Evolutionary conservation across 2,888 invertebrate species (phyloP), one percentile per base, ranked within the genome.

Genomic region (Nebria brevicollis): DNA sequence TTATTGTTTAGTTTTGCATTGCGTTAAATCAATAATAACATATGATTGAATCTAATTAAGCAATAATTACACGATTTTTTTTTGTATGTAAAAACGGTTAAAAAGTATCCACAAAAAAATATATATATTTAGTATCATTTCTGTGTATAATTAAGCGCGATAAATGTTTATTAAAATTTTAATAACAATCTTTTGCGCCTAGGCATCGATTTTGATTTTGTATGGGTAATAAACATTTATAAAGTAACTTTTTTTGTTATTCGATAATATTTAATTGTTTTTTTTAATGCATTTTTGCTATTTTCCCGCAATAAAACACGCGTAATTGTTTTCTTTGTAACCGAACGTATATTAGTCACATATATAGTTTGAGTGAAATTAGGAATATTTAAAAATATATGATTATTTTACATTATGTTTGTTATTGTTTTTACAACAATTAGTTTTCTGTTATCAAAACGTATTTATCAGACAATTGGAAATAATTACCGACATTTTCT

Each of bases 21-120:
- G 6, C 54, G 54, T 76, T 25, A 66, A 76, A 66, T 77, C 77
- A 77, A 77, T 78, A 78, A 78, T 78, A 73, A 73, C 41, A 78
- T 78, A 73, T 78, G 54, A 78, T 78, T 78, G 72, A 20, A 66
- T 64, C 64, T 34, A 78, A 78, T 78, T 73, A 73, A 42, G 72
- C 41, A 5, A 72, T 78, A 78, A 78, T 78, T 72, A 13, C 54
- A 54, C 2, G 6, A 54, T 54, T 54, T 54, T 54, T 54, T 54
- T 54, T 54, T 54, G 54, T 6, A 5, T 5, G 54, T 54, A 6
- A 54, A 8, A 54, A 2, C 8, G 54, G 11, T 54, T 11, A 54
- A 43, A 43, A 43, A 43, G 43, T 8, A 11, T 54, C 4, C 54
- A 54, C 54, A 54, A 54, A 54, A 54, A 54, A 54, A 20, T 20